Percentiles rank a stretch among this genome's conserved stretches.
Evolutionary conservation across 2,113 vertebrate species (phyloP).

Genomic region (Lampris megalopsis): DNA sequence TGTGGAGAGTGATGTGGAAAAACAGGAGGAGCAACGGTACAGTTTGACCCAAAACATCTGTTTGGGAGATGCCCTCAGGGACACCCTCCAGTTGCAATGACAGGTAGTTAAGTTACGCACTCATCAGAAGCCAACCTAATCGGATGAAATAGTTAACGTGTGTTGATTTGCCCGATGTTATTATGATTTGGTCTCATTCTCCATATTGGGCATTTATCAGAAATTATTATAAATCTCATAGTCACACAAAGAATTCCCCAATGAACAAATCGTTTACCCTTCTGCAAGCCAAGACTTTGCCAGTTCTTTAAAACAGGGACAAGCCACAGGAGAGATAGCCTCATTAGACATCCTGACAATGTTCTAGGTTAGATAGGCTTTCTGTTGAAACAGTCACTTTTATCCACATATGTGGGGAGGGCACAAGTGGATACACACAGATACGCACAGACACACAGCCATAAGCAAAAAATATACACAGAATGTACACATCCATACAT

Average conservation of each 20-base stretch:
- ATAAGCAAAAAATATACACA: background rate
- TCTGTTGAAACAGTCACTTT: constrained; percentile 39
- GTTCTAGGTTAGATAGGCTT: constrained; percentile 33
- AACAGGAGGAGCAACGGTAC: constrained; percentile 14
- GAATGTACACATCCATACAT: background rate
- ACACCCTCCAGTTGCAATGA: constrained; percentile 16
- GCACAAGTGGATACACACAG: constrained; percentile 19
- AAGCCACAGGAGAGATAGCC: constrained; percentile 62
- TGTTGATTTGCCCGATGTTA: background rate
- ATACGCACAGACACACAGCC: background rate
- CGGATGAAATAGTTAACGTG: constrained; percentile 19
- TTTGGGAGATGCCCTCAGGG: constrained; percentile 13
- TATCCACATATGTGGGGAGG: constrained; percentile 29
- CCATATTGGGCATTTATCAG: background rate
- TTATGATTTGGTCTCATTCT: constrained; percentile 5
- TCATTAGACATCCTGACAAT: constrained; percentile 63
- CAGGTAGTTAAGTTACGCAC: constrained; percentile 33
- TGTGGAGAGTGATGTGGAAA: constrained; percentile 14
- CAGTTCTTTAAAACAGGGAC: constrained; percentile 56
- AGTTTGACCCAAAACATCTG: constrained; percentile 47
- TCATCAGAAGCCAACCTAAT: constrained; percentile 26
- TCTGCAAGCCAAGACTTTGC: constrained; percentile 26
- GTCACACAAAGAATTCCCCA: constrained; percentile 3
- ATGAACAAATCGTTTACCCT: constrained; percentile 3
- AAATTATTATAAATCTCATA: background rate